These are phyloP conservation scores for Phaedon cochleariae DNA, from an alignment of 2,888 invertebrate genomes.

Conservation along the genomic window DNA sequence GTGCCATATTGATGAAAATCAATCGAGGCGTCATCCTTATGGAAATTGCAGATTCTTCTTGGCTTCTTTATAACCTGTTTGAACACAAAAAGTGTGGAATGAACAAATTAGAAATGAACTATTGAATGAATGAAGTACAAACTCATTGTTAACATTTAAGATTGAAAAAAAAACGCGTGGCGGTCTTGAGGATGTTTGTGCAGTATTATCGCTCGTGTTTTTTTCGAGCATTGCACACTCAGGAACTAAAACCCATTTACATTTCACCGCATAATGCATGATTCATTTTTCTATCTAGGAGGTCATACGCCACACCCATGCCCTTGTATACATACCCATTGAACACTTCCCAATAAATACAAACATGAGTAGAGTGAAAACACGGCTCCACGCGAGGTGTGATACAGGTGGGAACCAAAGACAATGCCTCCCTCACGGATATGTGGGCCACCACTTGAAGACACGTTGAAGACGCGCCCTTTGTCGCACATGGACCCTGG, in stretches of 20 bases:
- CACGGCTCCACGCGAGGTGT: slow-evolving; percentile 21
- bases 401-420: slow-evolving; percentile 25
- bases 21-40: too few relatives aligned
- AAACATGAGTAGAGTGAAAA: slow-evolving; percentile 5
- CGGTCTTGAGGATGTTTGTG: too few relatives aligned
- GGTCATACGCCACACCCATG: neutral
- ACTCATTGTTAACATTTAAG: too few relatives aligned
- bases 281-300: neutral
- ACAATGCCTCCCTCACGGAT: slow-evolving; percentile 24
- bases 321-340: neutral
- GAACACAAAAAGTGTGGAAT: too few relatives aligned
- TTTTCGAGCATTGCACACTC: neutral
- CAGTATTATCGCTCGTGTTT: too few relatives aligned
- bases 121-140: too few relatives aligned
- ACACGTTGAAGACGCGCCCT: slow-evolving; percentile 19
- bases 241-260: neutral
- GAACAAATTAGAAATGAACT: too few relatives aligned
- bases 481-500: neutral
- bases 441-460: slow-evolving; percentile 17
- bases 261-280: neutral
- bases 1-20: too few relatives aligned
- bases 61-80: too few relatives aligned
- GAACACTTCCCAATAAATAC: neutral
- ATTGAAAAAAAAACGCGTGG: too few relatives aligned
- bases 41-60: too few relatives aligned